Base-by-base conservation (phyloP, 64 coral and sea anemone species). In the Montipora sp. region DNA sequence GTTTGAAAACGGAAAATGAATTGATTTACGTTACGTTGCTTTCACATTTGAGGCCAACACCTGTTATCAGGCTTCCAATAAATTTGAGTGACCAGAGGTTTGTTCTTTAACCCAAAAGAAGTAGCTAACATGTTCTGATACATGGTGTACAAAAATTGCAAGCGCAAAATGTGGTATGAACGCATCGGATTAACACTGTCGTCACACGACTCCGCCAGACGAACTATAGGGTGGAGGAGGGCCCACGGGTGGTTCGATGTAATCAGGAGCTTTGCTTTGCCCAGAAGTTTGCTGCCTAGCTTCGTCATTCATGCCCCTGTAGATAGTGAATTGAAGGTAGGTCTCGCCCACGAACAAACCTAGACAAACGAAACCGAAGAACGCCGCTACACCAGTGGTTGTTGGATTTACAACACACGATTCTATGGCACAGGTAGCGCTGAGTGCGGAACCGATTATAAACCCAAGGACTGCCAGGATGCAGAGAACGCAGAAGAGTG, bases 331-430 rank as follows among this genome's bases (percentile, higher is more conserved):
- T 47, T 93, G 88, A 12, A 98, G 63, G 51, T 83, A 94, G 47
- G 86, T 65, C 88, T 98, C 95, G 16, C 94, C 3, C 13, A 47
- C 82, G 75, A 98, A 98, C 76, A 98, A 27, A 15, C 27, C 75
- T 22, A 98, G 51, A 22, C 59, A 98, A 48, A 94, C 73, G 75
- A 89, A 92, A 59, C 92, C 95, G 76, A 98, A 98, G 21, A 94
- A 50, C 67, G 95, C 71, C 19, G 92, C 89, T 18, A 89, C 95
- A 1, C 68, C 55, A 4, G 63, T 78, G 14, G 95, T 53, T 1
- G 77, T 93, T 20, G 7, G 5, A 2, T 82, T 79, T 14, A 63
- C 8, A 5, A 80, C 61, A 48, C 59, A 65, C 1, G 2, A 0
- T 5, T 7, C 2, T 0, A 11, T 46, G 4, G 89, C 81, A 84